A percentile compares a stretch with the other conserved stretches of the same genome.
phyloP scores from a whole-genome alignment of 2,888 invertebrate species.

The Tipula lateralis region DNA sequence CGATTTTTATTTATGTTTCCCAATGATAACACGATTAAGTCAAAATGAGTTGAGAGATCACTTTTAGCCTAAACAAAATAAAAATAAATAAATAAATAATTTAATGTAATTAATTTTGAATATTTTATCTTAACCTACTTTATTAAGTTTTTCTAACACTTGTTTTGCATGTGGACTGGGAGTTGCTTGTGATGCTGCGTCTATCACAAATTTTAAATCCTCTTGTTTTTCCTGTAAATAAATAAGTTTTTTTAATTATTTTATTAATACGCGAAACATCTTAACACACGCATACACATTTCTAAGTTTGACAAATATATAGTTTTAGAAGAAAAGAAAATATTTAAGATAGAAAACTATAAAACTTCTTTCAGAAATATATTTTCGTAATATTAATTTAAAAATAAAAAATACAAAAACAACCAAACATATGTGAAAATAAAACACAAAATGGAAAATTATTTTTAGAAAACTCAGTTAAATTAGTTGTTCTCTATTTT shows the following conservation, averaged over 20 bases:
- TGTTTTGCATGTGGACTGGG: slow-evolving; percentile 34
- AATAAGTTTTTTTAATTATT: background rate
- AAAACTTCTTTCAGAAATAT: background rate
- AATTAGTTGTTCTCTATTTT: background rate
- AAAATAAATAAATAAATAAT: background rate
- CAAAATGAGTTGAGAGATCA: slow-evolving; percentile 46
- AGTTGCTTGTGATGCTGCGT: slow-evolving; percentile 36
- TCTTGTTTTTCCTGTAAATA: slow-evolving; percentile 36
- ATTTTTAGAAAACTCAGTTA: background rate
- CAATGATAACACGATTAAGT: slow-evolving; percentile 45
- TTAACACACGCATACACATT: background rate
- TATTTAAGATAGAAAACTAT: background rate
- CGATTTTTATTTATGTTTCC: slow-evolving; percentile 40
- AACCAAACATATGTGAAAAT: slow-evolving; percentile 11
- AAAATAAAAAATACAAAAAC: slow-evolving; percentile 9
- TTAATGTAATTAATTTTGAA: slow-evolving; percentile 14
- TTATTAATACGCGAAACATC: background rate
- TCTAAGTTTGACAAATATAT: background rate
- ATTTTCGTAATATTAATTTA: background rate
- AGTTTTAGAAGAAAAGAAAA: background rate
- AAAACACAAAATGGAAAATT: background rate
- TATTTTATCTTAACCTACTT: slow-evolving; percentile 34
- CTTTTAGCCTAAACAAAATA: slow-evolving; percentile 44
- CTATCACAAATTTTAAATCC: slow-evolving; percentile 37
- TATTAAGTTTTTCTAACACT: slow-evolving; percentile 37